A percentile compares a stretch with the other conserved stretches of the same genome.
Evolutionary conservation across 2,888 invertebrate genomes (phyloP).

Genomic region (Phymatocera aterrima): DNA sequence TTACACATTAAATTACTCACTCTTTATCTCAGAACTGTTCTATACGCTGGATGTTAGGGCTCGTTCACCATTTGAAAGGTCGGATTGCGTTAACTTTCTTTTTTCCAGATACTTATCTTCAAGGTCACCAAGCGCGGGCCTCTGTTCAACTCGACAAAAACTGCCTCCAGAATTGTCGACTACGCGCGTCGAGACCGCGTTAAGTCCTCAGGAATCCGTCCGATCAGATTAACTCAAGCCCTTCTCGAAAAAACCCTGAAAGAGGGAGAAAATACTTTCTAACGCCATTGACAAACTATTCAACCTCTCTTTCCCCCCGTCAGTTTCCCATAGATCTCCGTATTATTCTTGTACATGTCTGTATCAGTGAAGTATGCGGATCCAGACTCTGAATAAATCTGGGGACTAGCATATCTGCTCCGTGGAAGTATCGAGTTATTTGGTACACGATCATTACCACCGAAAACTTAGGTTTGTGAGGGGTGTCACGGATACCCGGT

Average conservation of each 20-base stretch:
- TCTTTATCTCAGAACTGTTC: background rate
- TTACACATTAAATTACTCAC: background rate
- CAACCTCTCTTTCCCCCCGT: no score
- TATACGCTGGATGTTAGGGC: background rate
- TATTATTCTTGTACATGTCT: no score
- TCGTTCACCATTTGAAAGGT: background rate
- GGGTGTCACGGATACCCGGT: background rate
- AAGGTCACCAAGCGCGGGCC: slow-evolving; percentile 2
- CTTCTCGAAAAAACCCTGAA: background rate
- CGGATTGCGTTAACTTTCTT: slow-evolving; percentile 8
- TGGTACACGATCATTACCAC: background rate
- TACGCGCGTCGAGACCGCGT: background rate
- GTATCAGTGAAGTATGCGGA: no score
- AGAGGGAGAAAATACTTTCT: no score
- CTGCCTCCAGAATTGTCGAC: background rate
- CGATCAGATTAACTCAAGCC: background rate
- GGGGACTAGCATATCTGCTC: no score
- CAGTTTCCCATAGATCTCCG: no score
- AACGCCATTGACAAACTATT: no score
- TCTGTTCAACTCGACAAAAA: background rate
- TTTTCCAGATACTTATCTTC: slow-evolving; percentile 15
- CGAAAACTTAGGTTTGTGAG: no score
- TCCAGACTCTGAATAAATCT: no score
- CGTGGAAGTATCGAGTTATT: no score
- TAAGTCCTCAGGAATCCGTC: background rate